Evolutionary conservation across 2,888 invertebrate genomes (phyloP), one percentile per base, ranked within the genome.

Genomic region (Gerris lacustris): DNA sequence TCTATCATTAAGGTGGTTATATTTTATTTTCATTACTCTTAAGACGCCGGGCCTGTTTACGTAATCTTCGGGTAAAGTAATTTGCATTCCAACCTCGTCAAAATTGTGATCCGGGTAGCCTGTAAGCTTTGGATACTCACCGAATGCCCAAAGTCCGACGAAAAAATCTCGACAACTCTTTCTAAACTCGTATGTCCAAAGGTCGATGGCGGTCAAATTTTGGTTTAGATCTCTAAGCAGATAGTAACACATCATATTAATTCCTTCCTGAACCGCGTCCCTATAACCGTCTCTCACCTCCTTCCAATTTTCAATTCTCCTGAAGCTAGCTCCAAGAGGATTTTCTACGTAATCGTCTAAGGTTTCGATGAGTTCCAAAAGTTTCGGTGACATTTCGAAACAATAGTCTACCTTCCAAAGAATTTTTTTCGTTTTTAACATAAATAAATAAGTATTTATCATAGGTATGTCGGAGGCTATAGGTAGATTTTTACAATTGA

Each of bases 1-100:
- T 15, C 78, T 78, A 71, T 83, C 86, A 31, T 87, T 87, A 62
- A 85, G 82, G 74, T 87, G 83, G 74, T 88, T 88, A 69, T 86
- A 82, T 77, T 83, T 80, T 0, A 84, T 81, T 74, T 83, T 81
- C 0, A 86, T 82, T 0, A 83, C 85, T 43, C 87, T 80, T 9
- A 87, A 83, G 31, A 85, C 84, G 11, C 85, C 82, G 43, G 82
- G 80, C 2, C 82, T 80, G 0, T 83, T 83, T 63, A 84, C 83
- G n/a, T 86, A 81, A n/a, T 81, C 82, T 67, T 79, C 80, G 0
- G 87, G 87, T 69, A 87, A 80, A 69, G 81, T 84, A 0, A 87
- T 79, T 0, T 79, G 77, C 0, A 87, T 80, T 0, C 83, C 81
- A 74, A 86, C 80, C 2, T 85, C 81, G 17, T 31, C 31, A 64